phyloP scores from a whole-genome alignment of 1,140 invertebrate genomes.

The Drosophila sproati region DNA sequence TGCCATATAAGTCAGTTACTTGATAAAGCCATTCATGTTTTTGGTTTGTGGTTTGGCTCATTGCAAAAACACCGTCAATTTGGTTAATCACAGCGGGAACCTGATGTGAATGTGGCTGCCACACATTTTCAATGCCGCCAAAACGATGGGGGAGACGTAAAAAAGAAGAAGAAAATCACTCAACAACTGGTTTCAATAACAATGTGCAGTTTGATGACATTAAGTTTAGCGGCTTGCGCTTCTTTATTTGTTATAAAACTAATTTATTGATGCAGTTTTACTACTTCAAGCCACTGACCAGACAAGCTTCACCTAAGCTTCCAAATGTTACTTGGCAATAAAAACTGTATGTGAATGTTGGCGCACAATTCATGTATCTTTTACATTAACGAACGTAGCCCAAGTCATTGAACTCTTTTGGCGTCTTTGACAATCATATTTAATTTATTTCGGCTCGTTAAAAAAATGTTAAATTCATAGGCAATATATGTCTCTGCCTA shows the following conservation, averaged over 20 bases:
- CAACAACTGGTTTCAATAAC: constrained; percentile 47
- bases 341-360: constrained; percentile 30
- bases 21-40: constrained; percentile 42
- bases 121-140: constrained; percentile 43
- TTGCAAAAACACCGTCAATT: constrained; percentile 27
- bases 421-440: constrained; percentile 3
- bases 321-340: constrained; percentile 23
- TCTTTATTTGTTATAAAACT: constrained; percentile 47
- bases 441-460: neutral
- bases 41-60: constrained; percentile 20
- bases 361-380: neutral
- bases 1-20: constrained; percentile 40
- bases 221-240: constrained; percentile 29
- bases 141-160: constrained; percentile 21
- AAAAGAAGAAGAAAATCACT: constrained; percentile 28
- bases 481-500: too few relatives aligned
- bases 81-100: constrained; percentile 44
- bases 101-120: constrained; percentile 28
- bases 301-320: constrained; percentile 5
- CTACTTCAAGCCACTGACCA: constrained; percentile 12
- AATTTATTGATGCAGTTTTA: constrained; percentile 30
- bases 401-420: constrained; percentile 14
- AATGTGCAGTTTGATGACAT: constrained; percentile 62
- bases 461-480: neutral
- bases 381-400: constrained; percentile 4